phyloP scores from a whole-genome alignment of 2,888 invertebrate genomes.

The Melanotus villosus region DNA sequence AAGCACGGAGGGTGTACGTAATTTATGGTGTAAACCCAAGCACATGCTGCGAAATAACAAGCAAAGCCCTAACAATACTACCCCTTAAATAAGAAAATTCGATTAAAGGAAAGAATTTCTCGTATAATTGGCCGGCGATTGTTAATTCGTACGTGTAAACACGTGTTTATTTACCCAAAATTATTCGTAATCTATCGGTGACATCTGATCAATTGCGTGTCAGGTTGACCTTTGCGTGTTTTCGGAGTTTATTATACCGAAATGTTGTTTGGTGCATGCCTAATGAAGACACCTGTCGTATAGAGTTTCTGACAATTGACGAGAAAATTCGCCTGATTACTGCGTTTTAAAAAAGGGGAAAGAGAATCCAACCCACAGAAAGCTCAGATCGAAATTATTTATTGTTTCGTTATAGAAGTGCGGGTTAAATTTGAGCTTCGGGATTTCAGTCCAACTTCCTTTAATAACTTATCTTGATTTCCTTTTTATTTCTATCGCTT shows the following conservation, averaged over 20 bases:
- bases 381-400: conserved; percentile 5
- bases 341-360: neutral
- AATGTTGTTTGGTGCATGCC: conserved; percentile 32
- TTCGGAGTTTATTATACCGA: conserved; percentile 31
- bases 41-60: conserved; percentile 40
- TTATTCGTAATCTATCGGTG: conserved; percentile 35
- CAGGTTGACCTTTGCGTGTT: conserved; percentile 38
- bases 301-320: conserved; percentile 36
- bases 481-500: conserved; percentile 10
- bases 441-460: neutral
- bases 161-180: conserved; percentile 40
- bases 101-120: conserved; percentile 13
- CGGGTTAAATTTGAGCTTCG: too few relatives aligned
- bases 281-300: conserved; percentile 47
- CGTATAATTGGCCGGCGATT: conserved; percentile 11
- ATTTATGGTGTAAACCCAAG: conserved; percentile 40
- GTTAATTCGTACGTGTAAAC: conserved; percentile 12
- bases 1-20: conserved; percentile 32
- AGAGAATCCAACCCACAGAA: too few relatives aligned
- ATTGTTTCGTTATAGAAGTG: too few relatives aligned
- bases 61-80: conserved; percentile 14
- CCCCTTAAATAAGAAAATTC: conserved; percentile 27
- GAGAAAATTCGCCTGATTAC: conserved; percentile 30
- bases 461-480: conserved; percentile 10
- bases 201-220: conserved; percentile 40